A percentile compares a stretch with the other conserved stretches of the same genome.
phyloP scores from a whole-genome alignment of 2,888 invertebrate genomes.

The Folsomia manolachei region DNA sequence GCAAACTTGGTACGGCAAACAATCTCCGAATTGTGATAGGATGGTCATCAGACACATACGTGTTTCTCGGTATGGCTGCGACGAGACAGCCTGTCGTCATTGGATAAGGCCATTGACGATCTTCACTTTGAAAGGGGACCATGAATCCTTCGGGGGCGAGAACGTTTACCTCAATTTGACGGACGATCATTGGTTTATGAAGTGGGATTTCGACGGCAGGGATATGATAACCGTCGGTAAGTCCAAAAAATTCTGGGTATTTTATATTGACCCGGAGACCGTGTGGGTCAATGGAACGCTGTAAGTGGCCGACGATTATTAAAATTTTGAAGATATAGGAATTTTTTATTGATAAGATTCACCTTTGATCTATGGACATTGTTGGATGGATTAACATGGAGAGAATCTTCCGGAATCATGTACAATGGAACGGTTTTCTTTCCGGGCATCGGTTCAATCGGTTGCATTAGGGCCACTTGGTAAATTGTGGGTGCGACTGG shows the following conservation, averaged over 20 bases:
- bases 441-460: constrained; percentile 44
- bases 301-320: no score
- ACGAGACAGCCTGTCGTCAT: constrained; percentile 36
- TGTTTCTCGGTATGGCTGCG: constrained; percentile 30
- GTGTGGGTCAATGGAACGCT: constrained; percentile 6
- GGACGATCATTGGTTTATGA: constrained; percentile 38
- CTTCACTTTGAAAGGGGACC: constrained; percentile 28
- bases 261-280: constrained; percentile 13
- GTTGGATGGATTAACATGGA: constrained; percentile 29
- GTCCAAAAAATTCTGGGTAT: constrained; percentile 29
- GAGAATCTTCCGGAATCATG: constrained; percentile 42
- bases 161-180: constrained; percentile 30
- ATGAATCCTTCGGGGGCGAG: constrained; percentile 45
- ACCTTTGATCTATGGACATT: background rate
- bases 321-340: no score
- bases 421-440: constrained; percentile 43
- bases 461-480: constrained; percentile 44
- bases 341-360: background rate
- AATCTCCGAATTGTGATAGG: constrained; percentile 30
- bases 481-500: constrained; percentile 40
- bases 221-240: constrained; percentile 42
- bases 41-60: constrained; percentile 25
- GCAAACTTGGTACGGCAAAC: constrained; percentile 34
- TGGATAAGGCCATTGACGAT: constrained; percentile 27
- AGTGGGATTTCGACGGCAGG: constrained; percentile 48